Evolutionary conservation across 2,797 vertebrate genomes (phyloP).

Genomic region (Arctocebus calabarensis): DNA sequence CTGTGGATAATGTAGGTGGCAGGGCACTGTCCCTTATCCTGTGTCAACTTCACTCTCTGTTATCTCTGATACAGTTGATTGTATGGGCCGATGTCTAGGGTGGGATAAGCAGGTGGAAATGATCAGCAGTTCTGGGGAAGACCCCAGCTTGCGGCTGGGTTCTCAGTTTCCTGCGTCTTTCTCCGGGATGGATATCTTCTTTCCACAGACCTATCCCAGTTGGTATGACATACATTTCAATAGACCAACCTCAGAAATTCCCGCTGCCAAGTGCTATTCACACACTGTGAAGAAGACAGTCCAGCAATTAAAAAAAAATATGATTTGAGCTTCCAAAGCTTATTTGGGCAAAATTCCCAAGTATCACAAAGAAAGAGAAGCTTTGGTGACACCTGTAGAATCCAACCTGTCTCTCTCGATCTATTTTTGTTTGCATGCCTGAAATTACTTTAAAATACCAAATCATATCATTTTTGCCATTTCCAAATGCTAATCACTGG

Average conservation of each 20-base stretch:
- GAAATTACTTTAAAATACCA: conserved; percentile 44
- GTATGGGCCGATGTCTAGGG: not conserved
- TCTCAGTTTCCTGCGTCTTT: not conserved
- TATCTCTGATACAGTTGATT: not conserved
- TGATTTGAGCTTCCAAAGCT: conserved; percentile 9
- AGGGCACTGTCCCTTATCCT: not conserved
- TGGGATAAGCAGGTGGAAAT: not conserved
- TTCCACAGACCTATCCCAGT: not conserved
- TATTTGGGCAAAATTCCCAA: conserved; percentile 60
- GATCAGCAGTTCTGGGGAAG: not conserved
- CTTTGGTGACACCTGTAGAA: conserved; percentile 34
- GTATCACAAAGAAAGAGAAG: not conserved
- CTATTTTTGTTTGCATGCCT: conserved; percentile 15
- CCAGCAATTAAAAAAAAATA: not conserved
- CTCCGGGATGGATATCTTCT: not conserved
- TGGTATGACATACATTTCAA: not conserved
- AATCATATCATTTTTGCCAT: not conserved
- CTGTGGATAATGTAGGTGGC: not conserved
- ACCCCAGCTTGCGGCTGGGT: not conserved
- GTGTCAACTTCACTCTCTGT: not conserved
- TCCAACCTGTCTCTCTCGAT: conserved; percentile 17
- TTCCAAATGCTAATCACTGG: conserved; percentile 53
- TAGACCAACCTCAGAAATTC: not conserved
- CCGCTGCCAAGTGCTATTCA: conserved; percentile 10
- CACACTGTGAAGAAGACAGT: conserved; percentile 3